phyloP scores from a whole-genome alignment of 2,888 invertebrate genomes.

The Hypena proboscidalis region DNA sequence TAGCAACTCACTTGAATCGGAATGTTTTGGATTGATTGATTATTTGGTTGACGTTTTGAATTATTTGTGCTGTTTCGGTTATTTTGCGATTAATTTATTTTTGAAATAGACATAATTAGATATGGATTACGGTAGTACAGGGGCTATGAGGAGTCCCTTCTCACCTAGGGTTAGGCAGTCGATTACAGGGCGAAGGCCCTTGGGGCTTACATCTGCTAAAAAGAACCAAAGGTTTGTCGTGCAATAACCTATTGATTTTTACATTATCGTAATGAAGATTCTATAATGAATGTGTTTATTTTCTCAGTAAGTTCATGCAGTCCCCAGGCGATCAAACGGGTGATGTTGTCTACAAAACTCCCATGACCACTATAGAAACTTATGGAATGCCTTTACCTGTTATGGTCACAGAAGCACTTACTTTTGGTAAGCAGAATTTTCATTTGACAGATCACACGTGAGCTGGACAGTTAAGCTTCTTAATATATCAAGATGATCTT shows the following conservation, averaged over 20 bases:
- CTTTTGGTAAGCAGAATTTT: conserved; percentile 87
- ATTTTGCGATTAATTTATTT: conserved; percentile 28
- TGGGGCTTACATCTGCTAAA: conserved; percentile 65
- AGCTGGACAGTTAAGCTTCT: neutral
- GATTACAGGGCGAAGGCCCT: conserved; percentile 65
- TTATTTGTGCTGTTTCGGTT: conserved; percentile 37
- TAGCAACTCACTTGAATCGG: no score
- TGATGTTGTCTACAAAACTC: conserved; percentile 91
- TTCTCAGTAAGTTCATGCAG: conserved; percentile 64
- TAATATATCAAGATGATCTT: neutral
- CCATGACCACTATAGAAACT: conserved; percentile 90
- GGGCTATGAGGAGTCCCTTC: conserved; percentile 75
- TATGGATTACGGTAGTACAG: conserved; percentile 72
- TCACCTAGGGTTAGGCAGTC: conserved; percentile 76
- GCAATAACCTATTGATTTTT: conserved; percentile 35
- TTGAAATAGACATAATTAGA: conserved; percentile 1
- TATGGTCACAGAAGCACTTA: conserved; percentile 94
- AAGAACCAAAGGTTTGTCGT: conserved; percentile 66
- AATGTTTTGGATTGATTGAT: conserved; percentile 24
- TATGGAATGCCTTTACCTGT: conserved; percentile 94
- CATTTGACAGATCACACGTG: neutral
- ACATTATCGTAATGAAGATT: neutral
- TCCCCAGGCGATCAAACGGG: conserved; percentile 72
- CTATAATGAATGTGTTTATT: conserved; percentile 4
- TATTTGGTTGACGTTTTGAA: conserved; percentile 33